Conservation (phyloP, 2,113 vertebrate genomes). For the Gallinago jamesoni region DNA sequence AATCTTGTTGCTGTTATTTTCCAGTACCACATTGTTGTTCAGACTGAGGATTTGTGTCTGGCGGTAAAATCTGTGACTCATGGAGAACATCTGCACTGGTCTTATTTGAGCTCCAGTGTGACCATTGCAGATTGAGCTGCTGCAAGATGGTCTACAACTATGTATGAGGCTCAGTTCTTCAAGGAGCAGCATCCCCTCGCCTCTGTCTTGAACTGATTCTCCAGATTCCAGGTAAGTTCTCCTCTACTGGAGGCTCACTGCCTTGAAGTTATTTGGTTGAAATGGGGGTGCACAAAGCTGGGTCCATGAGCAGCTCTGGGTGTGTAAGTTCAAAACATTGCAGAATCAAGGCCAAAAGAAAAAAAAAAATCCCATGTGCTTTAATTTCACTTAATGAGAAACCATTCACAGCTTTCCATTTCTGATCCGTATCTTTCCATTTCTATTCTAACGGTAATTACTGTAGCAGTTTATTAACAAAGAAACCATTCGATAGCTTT, state of each 20-base stretch:
- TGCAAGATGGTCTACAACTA: background rate
- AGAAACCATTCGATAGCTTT: slow-evolving; percentile 59
- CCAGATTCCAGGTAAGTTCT: background rate
- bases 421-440: slow-evolving; percentile 48
- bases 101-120: background rate
- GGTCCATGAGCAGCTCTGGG: background rate
- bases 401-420: slow-evolving; percentile 22
- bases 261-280: background rate
- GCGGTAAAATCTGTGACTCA: background rate
- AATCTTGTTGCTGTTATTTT: background rate
- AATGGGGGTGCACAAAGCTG: background rate
- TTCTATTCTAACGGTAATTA: slow-evolving; percentile 52
- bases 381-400: slow-evolving; percentile 61
- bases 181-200: background rate
- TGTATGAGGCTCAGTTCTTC: background rate
- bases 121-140: background rate
- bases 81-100: background rate
- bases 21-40: background rate
- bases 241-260: background rate
- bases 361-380: background rate
- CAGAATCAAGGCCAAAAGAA: background rate
- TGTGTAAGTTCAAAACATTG: rapidly evolving
- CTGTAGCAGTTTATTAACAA: slow-evolving; percentile 62
- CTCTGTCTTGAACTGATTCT: background rate
- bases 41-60: background rate